phyloP scores from a whole-genome alignment of 2,113 vertebrate species.

The Cariama cristata region DNA sequence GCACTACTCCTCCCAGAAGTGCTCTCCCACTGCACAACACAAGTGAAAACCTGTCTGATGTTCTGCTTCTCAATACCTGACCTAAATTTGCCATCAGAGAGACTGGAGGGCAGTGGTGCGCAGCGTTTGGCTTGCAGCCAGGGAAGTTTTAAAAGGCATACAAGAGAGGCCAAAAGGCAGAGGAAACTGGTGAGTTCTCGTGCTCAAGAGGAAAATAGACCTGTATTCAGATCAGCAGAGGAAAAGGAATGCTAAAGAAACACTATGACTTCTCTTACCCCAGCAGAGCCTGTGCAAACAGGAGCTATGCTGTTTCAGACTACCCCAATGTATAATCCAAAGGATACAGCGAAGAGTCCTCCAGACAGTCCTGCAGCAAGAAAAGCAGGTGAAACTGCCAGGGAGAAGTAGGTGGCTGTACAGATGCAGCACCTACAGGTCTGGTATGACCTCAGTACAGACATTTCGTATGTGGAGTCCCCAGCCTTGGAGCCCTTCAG shows the following conservation, averaged over 20 bases:
- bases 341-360: not conserved
- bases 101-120: not conserved
- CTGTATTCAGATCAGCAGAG: not conserved
- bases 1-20: not conserved
- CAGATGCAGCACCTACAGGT: not conserved
- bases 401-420: not conserved
- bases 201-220: not conserved
- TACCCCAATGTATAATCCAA: not conserved
- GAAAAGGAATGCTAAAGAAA: not conserved
- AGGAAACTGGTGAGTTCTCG: not conserved
- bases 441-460: not conserved
- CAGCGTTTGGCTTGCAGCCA: not conserved
- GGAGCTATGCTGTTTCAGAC: not conserved
- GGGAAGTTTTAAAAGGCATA: not conserved
- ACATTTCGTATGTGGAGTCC: not conserved
- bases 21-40: not conserved
- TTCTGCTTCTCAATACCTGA: not conserved
- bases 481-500: not conserved
- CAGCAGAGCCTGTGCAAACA: not conserved
- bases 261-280: not conserved
- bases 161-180: not conserved
- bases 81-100: not conserved
- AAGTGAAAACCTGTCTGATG: constrained; percentile 2
- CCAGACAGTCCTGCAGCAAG: not conserved
- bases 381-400: not conserved